A percentile compares a stretch with the other conserved stretches of the same genome.
Evolutionary conservation across 2,888 invertebrate genomes (phyloP).

Genomic region (Dynastes tityus): DNA sequence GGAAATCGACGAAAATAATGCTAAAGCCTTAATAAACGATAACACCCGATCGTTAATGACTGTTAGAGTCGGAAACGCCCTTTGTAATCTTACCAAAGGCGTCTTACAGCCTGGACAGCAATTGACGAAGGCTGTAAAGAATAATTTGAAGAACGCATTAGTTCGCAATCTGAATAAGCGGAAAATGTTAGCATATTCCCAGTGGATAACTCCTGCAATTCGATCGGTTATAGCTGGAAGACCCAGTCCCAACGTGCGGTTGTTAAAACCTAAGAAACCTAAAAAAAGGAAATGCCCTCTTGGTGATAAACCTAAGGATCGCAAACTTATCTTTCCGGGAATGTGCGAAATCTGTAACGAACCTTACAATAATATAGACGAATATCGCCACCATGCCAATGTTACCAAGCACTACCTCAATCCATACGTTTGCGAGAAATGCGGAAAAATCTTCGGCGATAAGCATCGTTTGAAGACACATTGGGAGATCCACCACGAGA

Average conservation of each 20-base stretch:
- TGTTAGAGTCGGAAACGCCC: conserved; percentile 19
- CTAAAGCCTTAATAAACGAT: conserved; percentile 22
- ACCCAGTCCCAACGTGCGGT: neutral
- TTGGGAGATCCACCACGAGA: conserved; percentile 46
- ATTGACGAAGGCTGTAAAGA: neutral
- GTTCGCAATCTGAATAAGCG: conserved; percentile 26
- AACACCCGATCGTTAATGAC: neutral
- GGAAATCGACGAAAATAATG: conserved; percentile 44
- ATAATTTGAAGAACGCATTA: conserved; percentile 7
- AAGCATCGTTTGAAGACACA: conserved; percentile 47
- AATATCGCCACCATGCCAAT: conserved; percentile 41
- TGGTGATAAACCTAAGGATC: conserved; percentile 28
- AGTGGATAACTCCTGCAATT: conserved; percentile 25
- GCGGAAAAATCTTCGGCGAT: conserved; percentile 49
- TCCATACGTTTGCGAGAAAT: conserved; percentile 50
- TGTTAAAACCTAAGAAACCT: conserved; percentile 20
- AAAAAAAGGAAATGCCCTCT: conserved; percentile 12
- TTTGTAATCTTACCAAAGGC: conserved; percentile 19
- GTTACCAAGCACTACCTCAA: conserved; percentile 47
- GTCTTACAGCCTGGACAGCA: conserved; percentile 22
- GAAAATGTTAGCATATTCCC: conserved; percentile 20
- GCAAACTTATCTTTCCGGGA: conserved; percentile 21
- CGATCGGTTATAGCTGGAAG: conserved; percentile 10
- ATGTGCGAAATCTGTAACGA: conserved; percentile 40
- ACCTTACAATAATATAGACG: conserved; percentile 25